phyloP scores from a whole-genome alignment of 2,113 vertebrate genomes.

The Prietella phreatophila region DNA sequence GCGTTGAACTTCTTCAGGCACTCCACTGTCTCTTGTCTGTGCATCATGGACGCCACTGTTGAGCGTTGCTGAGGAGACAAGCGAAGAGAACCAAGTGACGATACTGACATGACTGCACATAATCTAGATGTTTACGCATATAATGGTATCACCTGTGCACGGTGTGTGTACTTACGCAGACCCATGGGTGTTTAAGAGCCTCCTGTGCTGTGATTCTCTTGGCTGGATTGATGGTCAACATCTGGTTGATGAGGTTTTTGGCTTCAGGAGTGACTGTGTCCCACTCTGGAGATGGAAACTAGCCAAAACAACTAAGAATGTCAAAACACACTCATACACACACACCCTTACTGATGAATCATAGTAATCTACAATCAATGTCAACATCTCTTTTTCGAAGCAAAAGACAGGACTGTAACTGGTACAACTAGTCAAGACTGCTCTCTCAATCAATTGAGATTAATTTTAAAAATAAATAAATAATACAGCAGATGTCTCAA shows the following conservation, averaged over 20 bases:
- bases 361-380: neutral
- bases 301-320: neutral
- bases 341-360: neutral
- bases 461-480: neutral
- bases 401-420: neutral
- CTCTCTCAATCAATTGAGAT: neutral
- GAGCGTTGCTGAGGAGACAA: constrained; percentile 85
- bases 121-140: neutral
- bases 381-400: neutral
- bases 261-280: constrained; percentile 95
- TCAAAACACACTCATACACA: neutral
- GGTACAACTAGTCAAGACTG: neutral
- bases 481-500: neutral
- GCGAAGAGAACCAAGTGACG: neutral
- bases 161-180: constrained; percentile 87
- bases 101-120: neutral
- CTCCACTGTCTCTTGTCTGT: constrained; percentile 96
- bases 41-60: constrained; percentile 98
- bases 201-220: constrained; percentile 97
- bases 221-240: constrained; percentile 96
- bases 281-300: constrained; percentile 97
- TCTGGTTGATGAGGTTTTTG: constrained; percentile 99
- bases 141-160: neutral
- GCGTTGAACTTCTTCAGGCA: constrained; percentile 99
- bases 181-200: constrained; percentile 97